Evolutionary conservation across 2,113 vertebrate genomes (phyloP), one percentile per base, ranked within the genome.

Genomic region (Onychorhynchus coronatus): DNA sequence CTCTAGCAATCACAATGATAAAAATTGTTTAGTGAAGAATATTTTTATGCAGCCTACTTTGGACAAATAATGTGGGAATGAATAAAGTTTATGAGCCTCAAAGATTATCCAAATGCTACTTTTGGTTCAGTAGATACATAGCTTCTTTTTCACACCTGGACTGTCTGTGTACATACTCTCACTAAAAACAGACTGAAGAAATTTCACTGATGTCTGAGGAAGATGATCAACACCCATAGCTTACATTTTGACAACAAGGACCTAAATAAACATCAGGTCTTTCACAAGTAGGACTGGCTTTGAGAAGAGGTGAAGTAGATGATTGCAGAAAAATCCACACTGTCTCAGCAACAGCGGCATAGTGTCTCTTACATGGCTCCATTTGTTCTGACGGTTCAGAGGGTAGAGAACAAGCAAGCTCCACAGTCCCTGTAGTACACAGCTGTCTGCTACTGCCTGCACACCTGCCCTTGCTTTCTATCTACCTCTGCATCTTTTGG

Each of bases 381-480:
- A 1, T 72, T 62, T 76, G 21, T 17, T 63, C 46, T 35, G 22
- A 31, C 12, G 15, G 14, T 62, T 49, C n/a, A 35, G 41, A 61
- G 37, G 0, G 0, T 2, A 66, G 41, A 52, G 18, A 30, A 16
- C 18, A 88, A 67, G 42, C 6, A 41, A 75, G 13, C 14, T 25
- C n/a, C 28, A 8, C 19, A 53, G 78, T 12, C 24, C 13, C 10
- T 1, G 9, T 1, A 13, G 42, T 1, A 24, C n/a, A 16, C 25
- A 68, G 17, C 11, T 41, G 1, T 6, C 24, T 50, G 58, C 17
- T 47, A 50, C 62, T 71, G 50, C 23, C 49, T 24, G 44, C 17
- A 12, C 3, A 8, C 12, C 47, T 75, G 30, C 42, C 62, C 2
- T 20, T 14, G 4, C 47, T 41, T 15, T 3, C 0, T 2, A 1